Conservation (phyloP, 2,797 vertebrate species). For the Pristis pectinata region DNA sequence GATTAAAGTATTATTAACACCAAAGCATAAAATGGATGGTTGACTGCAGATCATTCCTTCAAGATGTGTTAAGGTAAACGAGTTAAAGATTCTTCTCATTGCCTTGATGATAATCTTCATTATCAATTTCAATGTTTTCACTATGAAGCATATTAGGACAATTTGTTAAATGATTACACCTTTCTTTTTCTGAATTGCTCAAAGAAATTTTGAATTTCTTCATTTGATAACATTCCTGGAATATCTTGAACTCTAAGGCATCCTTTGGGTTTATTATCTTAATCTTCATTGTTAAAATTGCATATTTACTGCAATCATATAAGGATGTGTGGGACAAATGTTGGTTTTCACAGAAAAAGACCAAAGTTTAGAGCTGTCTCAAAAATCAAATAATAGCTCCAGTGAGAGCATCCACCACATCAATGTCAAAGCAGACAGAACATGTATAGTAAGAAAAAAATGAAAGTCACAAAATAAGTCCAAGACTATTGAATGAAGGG, state of each 20-base stretch:
- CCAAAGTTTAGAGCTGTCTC: neutral
- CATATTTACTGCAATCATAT: no score
- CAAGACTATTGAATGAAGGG: no score
- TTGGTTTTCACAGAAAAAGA: neutral
- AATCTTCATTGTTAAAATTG: neutral
- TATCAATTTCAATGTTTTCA: neutral
- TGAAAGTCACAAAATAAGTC: neutral
- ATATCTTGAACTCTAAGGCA: neutral
- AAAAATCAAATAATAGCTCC: neutral
- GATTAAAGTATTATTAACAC: neutral
- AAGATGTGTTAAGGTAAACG: neutral
- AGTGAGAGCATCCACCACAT: neutral
- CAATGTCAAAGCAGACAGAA: neutral
- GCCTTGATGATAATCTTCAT: neutral
- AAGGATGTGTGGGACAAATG: neutral
- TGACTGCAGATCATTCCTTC: neutral
- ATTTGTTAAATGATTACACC: neutral
- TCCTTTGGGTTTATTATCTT: neutral
- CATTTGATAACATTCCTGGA: neutral
- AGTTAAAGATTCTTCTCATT: neutral
- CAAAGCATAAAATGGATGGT: neutral
- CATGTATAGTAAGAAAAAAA: neutral
- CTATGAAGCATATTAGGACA: neutral
- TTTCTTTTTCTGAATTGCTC: neutral
- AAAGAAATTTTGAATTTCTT: neutral